Conservation (phyloP, 2,797 vertebrate species). For the Lerista edwardsae region DNA sequence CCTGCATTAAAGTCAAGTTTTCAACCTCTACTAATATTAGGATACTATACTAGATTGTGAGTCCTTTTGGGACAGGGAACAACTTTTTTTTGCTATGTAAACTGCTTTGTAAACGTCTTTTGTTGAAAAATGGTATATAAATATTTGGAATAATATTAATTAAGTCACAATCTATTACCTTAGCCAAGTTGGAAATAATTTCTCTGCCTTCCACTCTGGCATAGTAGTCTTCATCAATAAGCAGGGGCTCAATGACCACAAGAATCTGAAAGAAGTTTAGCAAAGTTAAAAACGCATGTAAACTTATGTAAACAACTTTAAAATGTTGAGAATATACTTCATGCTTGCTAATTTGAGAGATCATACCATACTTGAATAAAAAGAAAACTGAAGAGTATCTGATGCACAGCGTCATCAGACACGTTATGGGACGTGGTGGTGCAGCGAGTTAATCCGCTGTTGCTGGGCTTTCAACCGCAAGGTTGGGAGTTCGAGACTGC, state of each 20-base stretch:
- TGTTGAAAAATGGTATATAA: too few species aligned
- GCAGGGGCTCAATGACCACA: slow-evolving; percentile 95
- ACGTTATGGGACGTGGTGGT: too few species aligned
- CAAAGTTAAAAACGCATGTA: background rate
- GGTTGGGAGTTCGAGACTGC: too few species aligned
- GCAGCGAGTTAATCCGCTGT: too few species aligned
- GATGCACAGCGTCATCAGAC: too few species aligned
- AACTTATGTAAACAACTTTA: background rate
- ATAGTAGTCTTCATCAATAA: slow-evolving; percentile 99
- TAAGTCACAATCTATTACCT: slow-evolving; percentile 79
- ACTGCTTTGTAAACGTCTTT: too few species aligned
- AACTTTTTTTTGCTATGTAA: too few species aligned
- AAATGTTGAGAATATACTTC: background rate
- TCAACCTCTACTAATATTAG: background rate
- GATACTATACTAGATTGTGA: background rate
- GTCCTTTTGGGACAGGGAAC: too few species aligned
- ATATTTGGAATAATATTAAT: background rate
- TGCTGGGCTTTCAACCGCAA: too few species aligned
- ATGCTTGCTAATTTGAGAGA: background rate
- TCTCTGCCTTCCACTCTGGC: slow-evolving; percentile 99
- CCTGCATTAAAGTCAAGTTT: background rate
- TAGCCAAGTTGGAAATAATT: slow-evolving; percentile 98
- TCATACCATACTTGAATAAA: background rate
- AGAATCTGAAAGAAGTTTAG: slow-evolving; percentile 84
- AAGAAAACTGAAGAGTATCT: too few species aligned